Percentiles rank a stretch among this genome's conserved stretches.
phyloP scores from a whole-genome alignment of 2,113 vertebrate genomes.

The Microcebus griseorufus region DNA sequence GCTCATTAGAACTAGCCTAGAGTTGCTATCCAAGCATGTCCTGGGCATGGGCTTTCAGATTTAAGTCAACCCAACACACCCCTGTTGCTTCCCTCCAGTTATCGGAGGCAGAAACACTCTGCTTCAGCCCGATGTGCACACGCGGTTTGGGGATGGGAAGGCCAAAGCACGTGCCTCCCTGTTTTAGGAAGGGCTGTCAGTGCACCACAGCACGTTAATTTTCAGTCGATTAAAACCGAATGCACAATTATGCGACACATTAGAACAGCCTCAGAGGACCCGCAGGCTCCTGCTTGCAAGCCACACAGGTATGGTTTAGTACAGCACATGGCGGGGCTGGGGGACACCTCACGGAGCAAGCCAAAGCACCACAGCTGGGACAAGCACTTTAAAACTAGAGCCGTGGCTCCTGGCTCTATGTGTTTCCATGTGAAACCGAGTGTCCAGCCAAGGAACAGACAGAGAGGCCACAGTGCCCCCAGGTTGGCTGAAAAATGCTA shows the following conservation, averaged over 20 bases:
- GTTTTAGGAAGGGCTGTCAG: not conserved
- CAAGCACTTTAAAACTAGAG: not conserved
- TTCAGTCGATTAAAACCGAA: constrained; percentile 76
- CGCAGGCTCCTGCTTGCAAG: not conserved
- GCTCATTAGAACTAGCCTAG: not conserved
- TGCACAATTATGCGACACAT: not conserved
- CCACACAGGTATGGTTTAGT: constrained; percentile 57
- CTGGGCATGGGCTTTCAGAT: not conserved
- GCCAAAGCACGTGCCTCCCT: not conserved
- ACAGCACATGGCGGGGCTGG: constrained; percentile 7
- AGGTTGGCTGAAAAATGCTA: not conserved
- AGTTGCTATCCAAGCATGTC: not conserved
- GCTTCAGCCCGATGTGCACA: not conserved
- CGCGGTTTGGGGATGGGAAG: accelerated
- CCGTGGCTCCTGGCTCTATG: constrained; percentile 41
- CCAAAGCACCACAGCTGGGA: not conserved
- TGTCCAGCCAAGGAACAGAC: not conserved
- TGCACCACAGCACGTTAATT: not conserved
- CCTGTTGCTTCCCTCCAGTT: constrained; percentile 25
- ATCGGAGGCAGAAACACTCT: constrained; percentile 36
- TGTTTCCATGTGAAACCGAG: not conserved
- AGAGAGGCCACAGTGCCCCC: not conserved
- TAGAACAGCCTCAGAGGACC: constrained; percentile 40
- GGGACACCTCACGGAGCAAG: constrained; percentile 32
- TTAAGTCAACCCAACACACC: not conserved